Conservation (phyloP, 2,888 invertebrate species). For the Drepana falcataria region DNA sequence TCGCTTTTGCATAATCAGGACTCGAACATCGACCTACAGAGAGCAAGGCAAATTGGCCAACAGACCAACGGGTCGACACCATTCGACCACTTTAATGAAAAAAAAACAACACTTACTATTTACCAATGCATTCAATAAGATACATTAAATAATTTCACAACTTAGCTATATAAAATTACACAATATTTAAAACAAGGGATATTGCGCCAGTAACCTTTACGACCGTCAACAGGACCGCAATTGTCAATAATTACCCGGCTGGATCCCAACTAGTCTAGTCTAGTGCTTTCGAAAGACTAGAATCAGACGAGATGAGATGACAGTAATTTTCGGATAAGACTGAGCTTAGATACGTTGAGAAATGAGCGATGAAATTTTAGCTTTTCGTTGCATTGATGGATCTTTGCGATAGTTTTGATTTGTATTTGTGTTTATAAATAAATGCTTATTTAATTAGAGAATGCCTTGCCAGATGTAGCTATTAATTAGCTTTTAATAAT, state of each 20-base stretch:
- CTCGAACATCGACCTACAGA: too few relatives aligned
- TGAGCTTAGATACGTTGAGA: background rate
- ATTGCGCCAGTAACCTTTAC: slow-evolving; percentile 1
- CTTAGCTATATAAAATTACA: slow-evolving; percentile 1
- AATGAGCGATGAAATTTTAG: too few relatives aligned
- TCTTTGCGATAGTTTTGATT: too few relatives aligned
- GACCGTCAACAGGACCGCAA: background rate
- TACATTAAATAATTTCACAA: background rate
- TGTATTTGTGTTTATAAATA: too few relatives aligned
- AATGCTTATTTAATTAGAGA: too few relatives aligned
- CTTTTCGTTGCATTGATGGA: too few relatives aligned
- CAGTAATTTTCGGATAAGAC: background rate
- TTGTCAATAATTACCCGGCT: background rate
- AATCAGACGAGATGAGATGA: background rate
- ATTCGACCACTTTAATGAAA: background rate
- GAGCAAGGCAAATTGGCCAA: too few relatives aligned
- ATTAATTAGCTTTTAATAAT: too few relatives aligned
- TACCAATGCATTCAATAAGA: background rate
- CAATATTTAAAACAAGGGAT: slow-evolving; percentile 6
- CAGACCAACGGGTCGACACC: too few relatives aligned
- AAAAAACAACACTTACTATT: background rate
- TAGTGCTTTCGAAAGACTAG: background rate
- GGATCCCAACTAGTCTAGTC: background rate
- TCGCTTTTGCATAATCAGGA: too few relatives aligned
- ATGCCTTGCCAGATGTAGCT: too few relatives aligned